These are phyloP conservation scores for Geophilus truncorum DNA, from an alignment of 2,888 invertebrate genomes.

Conservation along the genomic window DNA sequence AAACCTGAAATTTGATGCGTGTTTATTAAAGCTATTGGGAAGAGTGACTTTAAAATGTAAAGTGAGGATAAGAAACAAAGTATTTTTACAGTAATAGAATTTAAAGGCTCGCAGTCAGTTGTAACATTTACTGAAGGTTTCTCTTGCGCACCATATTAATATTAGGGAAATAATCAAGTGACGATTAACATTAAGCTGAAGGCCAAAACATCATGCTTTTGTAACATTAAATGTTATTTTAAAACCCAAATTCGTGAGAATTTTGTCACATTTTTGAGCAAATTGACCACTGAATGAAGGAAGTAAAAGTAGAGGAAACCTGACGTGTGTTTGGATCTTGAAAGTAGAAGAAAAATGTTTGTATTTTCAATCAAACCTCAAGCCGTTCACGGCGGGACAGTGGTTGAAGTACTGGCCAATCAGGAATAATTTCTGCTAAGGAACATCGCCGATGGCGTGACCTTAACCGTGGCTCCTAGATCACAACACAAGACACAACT, in stretches of 20 bases:
- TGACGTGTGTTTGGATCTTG: not conserved
- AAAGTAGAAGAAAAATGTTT: not conserved
- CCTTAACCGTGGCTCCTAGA: conserved; percentile 36
- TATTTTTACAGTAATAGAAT: no score
- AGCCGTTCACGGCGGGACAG: conserved; percentile 40
- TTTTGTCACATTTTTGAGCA: not conserved
- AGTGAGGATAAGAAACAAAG: no score
- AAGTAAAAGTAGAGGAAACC: not conserved
- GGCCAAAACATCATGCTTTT: not conserved
- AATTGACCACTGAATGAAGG: not conserved
- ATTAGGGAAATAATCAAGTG: no score
- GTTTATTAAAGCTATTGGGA: no score
- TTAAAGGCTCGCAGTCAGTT: no score
- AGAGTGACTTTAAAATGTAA: no score
- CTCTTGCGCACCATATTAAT: no score
- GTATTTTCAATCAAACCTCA: conserved; percentile 40
- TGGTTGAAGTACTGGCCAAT: conserved; percentile 64
- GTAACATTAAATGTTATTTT: no score
- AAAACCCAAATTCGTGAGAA: no score
- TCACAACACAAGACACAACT: conserved; percentile 37
- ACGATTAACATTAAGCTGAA: not conserved
- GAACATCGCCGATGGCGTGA: conserved; percentile 43
- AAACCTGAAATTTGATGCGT: no score
- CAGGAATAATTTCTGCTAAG: conserved; percentile 59
- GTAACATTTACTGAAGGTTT: no score